Conservation (phyloP, 2,797 vertebrate species). For the Molossus alvarezi region DNA sequence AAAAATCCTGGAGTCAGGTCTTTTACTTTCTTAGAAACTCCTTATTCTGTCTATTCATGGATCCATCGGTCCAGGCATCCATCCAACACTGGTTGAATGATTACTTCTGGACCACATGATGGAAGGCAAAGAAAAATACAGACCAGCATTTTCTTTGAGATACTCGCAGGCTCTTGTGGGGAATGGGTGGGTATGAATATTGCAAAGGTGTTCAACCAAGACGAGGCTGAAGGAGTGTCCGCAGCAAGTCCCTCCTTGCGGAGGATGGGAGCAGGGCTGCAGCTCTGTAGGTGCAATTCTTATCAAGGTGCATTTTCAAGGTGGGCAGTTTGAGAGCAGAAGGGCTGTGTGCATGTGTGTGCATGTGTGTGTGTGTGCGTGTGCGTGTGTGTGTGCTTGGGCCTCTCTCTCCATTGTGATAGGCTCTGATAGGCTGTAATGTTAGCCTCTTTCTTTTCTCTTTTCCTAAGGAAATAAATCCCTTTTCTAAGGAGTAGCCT, state of each 20-base stretch:
- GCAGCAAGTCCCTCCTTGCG: background rate
- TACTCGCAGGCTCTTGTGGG: background rate
- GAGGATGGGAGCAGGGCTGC: background rate
- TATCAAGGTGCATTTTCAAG: background rate
- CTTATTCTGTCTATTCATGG: background rate
- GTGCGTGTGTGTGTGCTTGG: background rate
- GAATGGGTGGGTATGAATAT: too few species aligned
- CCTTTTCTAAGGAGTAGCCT: conserved; percentile 30
- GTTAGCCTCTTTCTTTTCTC: background rate
- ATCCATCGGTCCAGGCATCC: background rate
- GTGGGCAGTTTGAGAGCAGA: background rate
- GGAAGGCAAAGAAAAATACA: conserved; percentile 7
- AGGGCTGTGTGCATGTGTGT: background rate
- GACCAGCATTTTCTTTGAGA: background rate
- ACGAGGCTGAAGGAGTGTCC: background rate
- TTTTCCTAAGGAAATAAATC: background rate
- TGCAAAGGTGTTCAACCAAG: background rate
- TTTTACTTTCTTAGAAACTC: conserved; percentile 42
- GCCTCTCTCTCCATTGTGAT: background rate
- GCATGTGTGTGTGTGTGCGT: background rate
- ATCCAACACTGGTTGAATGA: background rate
- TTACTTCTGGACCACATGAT: background rate
- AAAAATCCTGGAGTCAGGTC: background rate
- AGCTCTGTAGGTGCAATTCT: background rate
- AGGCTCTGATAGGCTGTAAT: background rate